Conservation (phyloP, 2,113 vertebrate genomes). For the Epinephelus cyanopodus region DNA sequence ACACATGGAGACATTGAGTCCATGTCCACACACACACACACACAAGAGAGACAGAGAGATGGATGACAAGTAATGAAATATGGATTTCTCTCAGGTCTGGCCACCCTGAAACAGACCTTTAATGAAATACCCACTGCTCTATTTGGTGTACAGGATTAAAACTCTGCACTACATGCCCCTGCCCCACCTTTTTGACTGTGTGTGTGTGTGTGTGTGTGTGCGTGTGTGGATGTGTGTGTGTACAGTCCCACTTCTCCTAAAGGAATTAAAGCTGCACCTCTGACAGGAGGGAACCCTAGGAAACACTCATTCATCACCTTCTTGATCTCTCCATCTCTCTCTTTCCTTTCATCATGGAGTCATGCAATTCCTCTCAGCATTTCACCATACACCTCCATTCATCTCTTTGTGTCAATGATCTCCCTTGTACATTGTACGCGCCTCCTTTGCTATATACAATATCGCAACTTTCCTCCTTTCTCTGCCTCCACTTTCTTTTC, state of each 20-base stretch:
- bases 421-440: neutral
- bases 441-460: constrained; percentile 38
- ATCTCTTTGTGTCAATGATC: constrained; percentile 50
- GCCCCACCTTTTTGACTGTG: constrained; percentile 14
- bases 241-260: constrained; percentile 38
- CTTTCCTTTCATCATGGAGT: constrained; percentile 47
- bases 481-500: constrained; percentile 20
- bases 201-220: constrained; percentile 23
- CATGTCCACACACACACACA: neutral
- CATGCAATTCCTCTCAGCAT: constrained; percentile 38
- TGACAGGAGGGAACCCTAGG: constrained; percentile 49
- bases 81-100: constrained; percentile 81
- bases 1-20: neutral
- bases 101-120: constrained; percentile 81
- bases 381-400: constrained; percentile 43
- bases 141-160: constrained; percentile 82
- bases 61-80: constrained; percentile 84
- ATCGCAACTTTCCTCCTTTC: constrained; percentile 8
- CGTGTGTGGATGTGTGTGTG: constrained; percentile 32
- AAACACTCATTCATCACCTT: constrained; percentile 69
- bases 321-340: constrained; percentile 56
- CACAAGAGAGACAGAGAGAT: constrained; percentile 63
- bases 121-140: constrained; percentile 84
- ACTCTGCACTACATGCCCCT: constrained; percentile 57
- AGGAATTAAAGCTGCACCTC: constrained; percentile 61